A percentile compares a stretch with the other conserved stretches of the same genome.
Conservation (phyloP, 1,140 invertebrate species). For the Calliphora vicina region DNA sequence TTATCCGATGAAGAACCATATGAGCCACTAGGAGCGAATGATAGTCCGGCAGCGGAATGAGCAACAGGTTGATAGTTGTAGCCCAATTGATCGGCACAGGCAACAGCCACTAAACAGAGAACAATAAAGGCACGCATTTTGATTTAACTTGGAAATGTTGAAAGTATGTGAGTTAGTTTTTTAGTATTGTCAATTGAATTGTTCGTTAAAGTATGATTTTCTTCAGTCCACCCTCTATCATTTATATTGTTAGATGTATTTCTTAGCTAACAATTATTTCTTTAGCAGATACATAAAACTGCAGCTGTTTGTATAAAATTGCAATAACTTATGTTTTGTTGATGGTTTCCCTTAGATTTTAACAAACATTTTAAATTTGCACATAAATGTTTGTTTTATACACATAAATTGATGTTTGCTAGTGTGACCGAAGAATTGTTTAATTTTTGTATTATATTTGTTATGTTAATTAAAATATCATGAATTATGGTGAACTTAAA, state of each 20-base stretch:
- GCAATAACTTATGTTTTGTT: background rate
- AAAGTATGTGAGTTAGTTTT: no score
- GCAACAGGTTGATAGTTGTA: slow-evolving; percentile 58
- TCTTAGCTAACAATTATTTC: background rate
- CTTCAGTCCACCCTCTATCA: background rate
- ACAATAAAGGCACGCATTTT: slow-evolving; percentile 59
- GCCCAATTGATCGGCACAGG: slow-evolving; percentile 55
- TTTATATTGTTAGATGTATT: background rate
- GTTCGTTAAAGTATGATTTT: background rate
- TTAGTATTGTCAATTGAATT: background rate
- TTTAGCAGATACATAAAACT: no score
- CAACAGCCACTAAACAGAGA: slow-evolving; percentile 53
- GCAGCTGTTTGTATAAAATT: background rate
- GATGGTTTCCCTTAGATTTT: no score
- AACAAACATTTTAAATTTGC: background rate
- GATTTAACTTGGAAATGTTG: background rate
- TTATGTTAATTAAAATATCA: no score
- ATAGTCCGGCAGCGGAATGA: slow-evolving; percentile 51
- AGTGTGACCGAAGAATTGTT: background rate
- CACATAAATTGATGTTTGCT: background rate
- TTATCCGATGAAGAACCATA: background rate
- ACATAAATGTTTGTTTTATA: background rate
- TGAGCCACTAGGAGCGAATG: slow-evolving; percentile 45
- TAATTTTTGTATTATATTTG: no score
- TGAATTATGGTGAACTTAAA: no score